These are phyloP conservation scores for Chaenocephalus aceratus DNA, from an alignment of 2,113 vertebrate species.

Conservation along the genomic window DNA sequence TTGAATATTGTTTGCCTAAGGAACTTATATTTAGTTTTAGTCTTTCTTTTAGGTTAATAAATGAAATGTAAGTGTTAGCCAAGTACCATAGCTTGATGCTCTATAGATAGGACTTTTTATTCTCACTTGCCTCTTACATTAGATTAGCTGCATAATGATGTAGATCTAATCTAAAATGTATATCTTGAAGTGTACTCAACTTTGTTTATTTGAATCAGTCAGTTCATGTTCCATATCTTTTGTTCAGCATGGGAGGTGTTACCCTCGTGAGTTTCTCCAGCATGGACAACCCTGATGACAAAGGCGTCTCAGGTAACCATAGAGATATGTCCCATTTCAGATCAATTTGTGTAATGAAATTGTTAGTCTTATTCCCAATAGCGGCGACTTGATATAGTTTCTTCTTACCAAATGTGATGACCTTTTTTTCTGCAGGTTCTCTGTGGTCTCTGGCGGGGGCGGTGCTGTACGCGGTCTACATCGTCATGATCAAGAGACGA, in stretches of 20 bases:
- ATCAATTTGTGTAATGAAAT: background rate
- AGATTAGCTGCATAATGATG: background rate
- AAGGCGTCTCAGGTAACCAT: conserved; percentile 88
- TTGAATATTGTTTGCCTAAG: background rate
- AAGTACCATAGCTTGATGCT: background rate
- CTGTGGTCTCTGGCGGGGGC: conserved; percentile 96
- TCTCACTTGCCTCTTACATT: background rate
- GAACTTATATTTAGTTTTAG: background rate
- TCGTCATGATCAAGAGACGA: conserved; percentile 97
- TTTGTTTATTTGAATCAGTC: background rate
- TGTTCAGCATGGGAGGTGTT: conserved; percentile 91
- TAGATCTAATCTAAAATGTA: background rate
- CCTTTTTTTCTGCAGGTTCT: conserved; percentile 81
- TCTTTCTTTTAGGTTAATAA: background rate
- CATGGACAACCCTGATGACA: conserved; percentile 89
- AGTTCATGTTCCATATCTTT: conserved; percentile 40
- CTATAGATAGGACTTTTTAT: too few relatives aligned
- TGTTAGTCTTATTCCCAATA: background rate
- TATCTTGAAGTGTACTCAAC: background rate
- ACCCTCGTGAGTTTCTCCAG: conserved; percentile 93
- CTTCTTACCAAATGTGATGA: background rate
- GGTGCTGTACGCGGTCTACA: conserved; percentile 93
- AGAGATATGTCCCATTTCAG: background rate
- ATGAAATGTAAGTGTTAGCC: background rate
- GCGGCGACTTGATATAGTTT: background rate